Conservation (phyloP, 2,888 invertebrate genomes). For the Teleiodes luculella region DNA sequence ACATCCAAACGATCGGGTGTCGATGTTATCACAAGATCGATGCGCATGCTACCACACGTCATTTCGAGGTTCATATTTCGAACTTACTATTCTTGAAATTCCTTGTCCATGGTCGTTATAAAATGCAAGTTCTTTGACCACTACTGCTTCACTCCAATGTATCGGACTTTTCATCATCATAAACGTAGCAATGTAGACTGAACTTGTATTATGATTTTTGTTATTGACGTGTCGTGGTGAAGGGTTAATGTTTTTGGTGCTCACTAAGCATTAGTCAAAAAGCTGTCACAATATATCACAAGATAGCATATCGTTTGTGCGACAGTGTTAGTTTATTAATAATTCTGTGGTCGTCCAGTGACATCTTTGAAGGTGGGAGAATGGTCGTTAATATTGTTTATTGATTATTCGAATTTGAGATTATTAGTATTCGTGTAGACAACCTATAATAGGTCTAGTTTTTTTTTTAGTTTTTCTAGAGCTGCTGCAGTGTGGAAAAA, state of each 20-base stretch:
- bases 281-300: constrained; percentile 33
- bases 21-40: constrained; percentile 33
- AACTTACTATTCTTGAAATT: neutral
- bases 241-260: constrained; percentile 16
- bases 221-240: neutral
- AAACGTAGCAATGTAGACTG: neutral
- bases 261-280: constrained; percentile 29
- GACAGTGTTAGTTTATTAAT: constrained; percentile 30
- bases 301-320: constrained; percentile 29
- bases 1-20: constrained; percentile 24
- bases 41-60: constrained; percentile 23
- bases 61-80: constrained; percentile 27
- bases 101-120: neutral
- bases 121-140: constrained; percentile 4
- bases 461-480: neutral
- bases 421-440: neutral
- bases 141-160: constrained; percentile 1
- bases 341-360: constrained; percentile 29
- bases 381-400: constrained; percentile 25
- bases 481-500: too few species aligned
- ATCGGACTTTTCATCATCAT: too few species aligned
- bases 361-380: constrained; percentile 20
- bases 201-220: neutral
- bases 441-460: neutral
- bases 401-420: too few species aligned